Evolutionary conservation across 1,140 invertebrate species (phyloP), one percentile per base, ranked within the genome.

Genomic region (Papilio polytes): DNA sequence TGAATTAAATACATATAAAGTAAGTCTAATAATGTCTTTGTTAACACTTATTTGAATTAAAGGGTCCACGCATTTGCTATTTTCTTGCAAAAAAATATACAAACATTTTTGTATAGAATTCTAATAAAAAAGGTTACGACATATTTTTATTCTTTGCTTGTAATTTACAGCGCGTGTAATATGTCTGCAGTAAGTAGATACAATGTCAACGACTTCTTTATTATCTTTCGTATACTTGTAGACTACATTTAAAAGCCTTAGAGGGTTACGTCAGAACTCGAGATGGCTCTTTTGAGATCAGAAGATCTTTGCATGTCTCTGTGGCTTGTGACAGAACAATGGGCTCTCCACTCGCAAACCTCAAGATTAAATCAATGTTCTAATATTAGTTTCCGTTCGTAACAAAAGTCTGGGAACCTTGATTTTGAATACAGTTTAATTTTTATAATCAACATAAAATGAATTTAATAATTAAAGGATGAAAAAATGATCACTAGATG

Each of bases 321-420:
- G 9, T 46, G 74, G 46, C 74, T 76, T 53, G 74, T 51, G 73
- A 44, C 73, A 15, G 74, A 76, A 76, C 74, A 76, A 76, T 51
- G 26, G 48, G 20, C 74, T 18, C 44, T 80, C 63, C 22, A n/a
- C n/a, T 80, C 46, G 63, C 63, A 80, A 80, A 70, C 59, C 78
- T 72, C 78, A 73, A 80, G 78, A 48, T 80, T 80, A 59, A 72
- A 72, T 80, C 74, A 53, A 76, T 76, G 44, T 76, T 76, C 74
- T 53, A 76, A 76, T 76, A 76, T 76, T 53, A 76, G 44, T 53
- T 46, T 76, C 72, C 20, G 63, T 31, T 31, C 22, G 26, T 70
- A 70, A 70, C 63, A 70, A 70, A 70, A 70, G 63, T 70, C 22
- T 70, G 59, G 59, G 12, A 63, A 63, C 20, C 59, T 63, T 63